Conservation (phyloP, 1,140 invertebrate species). For the Charaxes varanes region DNA sequence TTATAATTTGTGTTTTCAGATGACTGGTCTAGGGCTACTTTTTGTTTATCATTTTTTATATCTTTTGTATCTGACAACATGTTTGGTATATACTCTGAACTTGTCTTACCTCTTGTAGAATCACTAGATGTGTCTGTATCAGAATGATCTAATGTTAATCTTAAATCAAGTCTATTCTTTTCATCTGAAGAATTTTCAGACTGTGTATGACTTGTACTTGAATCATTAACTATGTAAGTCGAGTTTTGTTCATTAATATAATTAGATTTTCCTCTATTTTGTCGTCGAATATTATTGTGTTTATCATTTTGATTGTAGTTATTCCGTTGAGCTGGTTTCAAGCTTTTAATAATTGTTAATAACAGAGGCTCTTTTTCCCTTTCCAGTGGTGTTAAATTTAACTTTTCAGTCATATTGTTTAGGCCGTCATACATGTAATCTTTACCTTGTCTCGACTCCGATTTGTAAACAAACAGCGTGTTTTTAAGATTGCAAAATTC, state of each 20-base stretch:
- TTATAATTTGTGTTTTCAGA: conserved; percentile 9
- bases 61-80: conserved; percentile 29
- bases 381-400: conserved; percentile 41
- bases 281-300: conserved; percentile 17
- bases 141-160: conserved; percentile 55
- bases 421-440: conserved; percentile 55
- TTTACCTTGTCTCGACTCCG: conserved; percentile 65
- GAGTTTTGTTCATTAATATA: conserved; percentile 52
- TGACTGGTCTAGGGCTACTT: conserved; percentile 9
- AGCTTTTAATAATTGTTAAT: conserved; percentile 48
- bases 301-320: conserved; percentile 23
- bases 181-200: conserved; percentile 66
- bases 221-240: conserved; percentile 62
- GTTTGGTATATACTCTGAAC: conserved; percentile 61
- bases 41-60: conserved; percentile 9
- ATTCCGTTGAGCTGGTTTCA: conserved; percentile 31
- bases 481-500: conserved; percentile 70
- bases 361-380: conserved; percentile 47
- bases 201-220: conserved; percentile 50
- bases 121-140: conserved; percentile 66
- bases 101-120: conserved; percentile 49
- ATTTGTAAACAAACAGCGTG: conserved; percentile 68
- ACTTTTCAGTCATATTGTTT: conserved; percentile 40
- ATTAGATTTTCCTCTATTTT: conserved; percentile 11
- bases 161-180: conserved; percentile 58